Base-by-base conservation (phyloP, 2,797 vertebrate genomes). In the Platalea minor region DNA sequence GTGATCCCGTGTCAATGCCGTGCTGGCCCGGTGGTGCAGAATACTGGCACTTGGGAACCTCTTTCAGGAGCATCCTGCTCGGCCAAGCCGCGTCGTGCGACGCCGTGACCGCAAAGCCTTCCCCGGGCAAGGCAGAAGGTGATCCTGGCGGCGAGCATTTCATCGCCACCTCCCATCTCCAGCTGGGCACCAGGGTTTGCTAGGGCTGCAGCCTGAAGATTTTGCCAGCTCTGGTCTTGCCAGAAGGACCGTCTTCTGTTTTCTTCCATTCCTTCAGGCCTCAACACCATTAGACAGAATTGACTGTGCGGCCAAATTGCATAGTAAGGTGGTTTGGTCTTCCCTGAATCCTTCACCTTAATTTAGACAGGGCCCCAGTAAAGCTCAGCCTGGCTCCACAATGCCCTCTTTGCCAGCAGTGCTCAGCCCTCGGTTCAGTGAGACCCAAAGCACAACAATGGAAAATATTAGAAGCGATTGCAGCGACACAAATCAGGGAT, bases 391-490 rank as follows among this genome's bases (percentile, higher is more conserved):
- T 13, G 87, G 69, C 64, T 31, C 33, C 72, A 8, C 3, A 12
- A 16, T 17, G 59, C 85, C 81, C 69, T 5, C 0, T 15, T 17
- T 16, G 5, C 46, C 37, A 1, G 77, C 65, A 33, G 46, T 4
- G 13, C 83, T 88, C 60, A 0, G 82, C 93, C 53, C 80, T 43
- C 37, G 4, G 57, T 21, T 60, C 79, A n/a, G 87, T 0, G 13
- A 77, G 83, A 64, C 61, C 85, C 85, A 2, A 51, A 78, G 89
- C 88, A 73, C 67, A 95, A 92, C 93, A 91, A 50, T 93, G 95
- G 95, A 86, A 94, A 95, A 91, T 65, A 73, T 90, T 81, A 85
- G 95, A 78, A 91, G 93, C 85, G 78, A 81, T 81, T 60, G 88
- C 86, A 91, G 96, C 10, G 6, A 79, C 91, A 78, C 76, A 90